Evolutionary conservation across 2,113 vertebrate species (phyloP), one percentile per base, ranked within the genome.

Genomic region (Phrynosoma blainvillii): DNA sequence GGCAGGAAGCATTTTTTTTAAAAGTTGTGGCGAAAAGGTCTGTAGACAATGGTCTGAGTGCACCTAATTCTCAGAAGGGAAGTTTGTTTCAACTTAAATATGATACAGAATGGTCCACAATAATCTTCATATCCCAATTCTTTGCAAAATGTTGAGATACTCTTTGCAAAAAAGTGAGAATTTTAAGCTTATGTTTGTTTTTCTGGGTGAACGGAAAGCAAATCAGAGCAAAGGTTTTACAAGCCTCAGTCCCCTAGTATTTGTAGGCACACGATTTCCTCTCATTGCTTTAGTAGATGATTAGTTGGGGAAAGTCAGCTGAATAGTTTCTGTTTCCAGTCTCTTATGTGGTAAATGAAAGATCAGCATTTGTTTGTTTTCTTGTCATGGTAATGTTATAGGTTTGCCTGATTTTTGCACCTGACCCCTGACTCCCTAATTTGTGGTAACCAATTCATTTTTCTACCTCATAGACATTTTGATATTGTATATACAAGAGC

Each of bases 61-160:
- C 79, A 91, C 82, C 92, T 89, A 92, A 66, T 97, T 97, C 96
- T 96, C 92, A 96, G 96, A 97, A 97, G 90, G 92, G 94, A 96
- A 97, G 91, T 95, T 92, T 91, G 94, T 93, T 92, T 93, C 91
- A 96, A 78, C 79, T 80, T 90, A 32, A 25, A 68, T 82, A 79
- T 88, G 88, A 92, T 89, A 85, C 91, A 81, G 89, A 90, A 91
- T 66, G 80, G 65, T 84, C 74, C 7, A 54, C 25, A 84, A 87
- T 2, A 86, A 78, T 90, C 91, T 92, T 83, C 68, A 42, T 0
- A 10, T 40, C 84, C 36, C 20, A 74, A 0, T 79, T 89, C 86
- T 86, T 77, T 78, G 12, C 52, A 20, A 73, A n/a, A n/a, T n/a
- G n/a, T n/a, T n/a, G n/a, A n/a, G n/a, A n/a, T n/a, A n/a, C n/a